A percentile compares a stretch with the other conserved stretches of the same genome.
Evolutionary conservation across 2,797 vertebrate genomes (phyloP).

Genomic region (Vultur gryphus): DNA sequence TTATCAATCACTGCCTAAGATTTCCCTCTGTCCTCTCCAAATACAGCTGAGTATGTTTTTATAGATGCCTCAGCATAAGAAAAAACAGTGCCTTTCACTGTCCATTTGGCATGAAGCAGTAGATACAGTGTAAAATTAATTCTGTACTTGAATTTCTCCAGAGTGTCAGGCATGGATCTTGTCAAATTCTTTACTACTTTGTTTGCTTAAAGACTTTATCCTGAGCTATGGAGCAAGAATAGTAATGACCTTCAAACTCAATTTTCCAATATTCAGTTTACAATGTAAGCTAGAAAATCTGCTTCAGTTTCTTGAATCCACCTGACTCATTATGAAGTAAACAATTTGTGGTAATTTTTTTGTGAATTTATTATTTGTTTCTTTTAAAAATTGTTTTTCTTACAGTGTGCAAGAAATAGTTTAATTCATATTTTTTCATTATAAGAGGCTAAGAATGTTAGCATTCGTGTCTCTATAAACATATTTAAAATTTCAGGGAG

Average conservation of each 20-base stretch:
- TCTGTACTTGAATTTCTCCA: background rate
- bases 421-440: constrained; percentile 10
- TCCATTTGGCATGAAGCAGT: background rate
- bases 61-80: background rate
- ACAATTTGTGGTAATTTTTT: background rate
- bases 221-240: background rate
- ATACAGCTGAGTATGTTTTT: background rate
- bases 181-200: constrained; percentile 14
- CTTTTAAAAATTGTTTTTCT: background rate
- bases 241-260: background rate
- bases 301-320: background rate
- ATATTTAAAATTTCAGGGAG: constrained; percentile 39
- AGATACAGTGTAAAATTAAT: background rate
- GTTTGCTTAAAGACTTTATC: constrained; percentile 11
- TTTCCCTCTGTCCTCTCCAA: background rate
- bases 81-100: background rate
- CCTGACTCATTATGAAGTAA: background rate
- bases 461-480: constrained; percentile 13
- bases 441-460: background rate
- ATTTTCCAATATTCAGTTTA: background rate
- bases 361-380: background rate
- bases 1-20: background rate
- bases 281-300: background rate
- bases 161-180: background rate
- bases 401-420: background rate